Base-by-base conservation (phyloP, 1,140 invertebrate species). In the Ctenoplectra terminalis region DNA sequence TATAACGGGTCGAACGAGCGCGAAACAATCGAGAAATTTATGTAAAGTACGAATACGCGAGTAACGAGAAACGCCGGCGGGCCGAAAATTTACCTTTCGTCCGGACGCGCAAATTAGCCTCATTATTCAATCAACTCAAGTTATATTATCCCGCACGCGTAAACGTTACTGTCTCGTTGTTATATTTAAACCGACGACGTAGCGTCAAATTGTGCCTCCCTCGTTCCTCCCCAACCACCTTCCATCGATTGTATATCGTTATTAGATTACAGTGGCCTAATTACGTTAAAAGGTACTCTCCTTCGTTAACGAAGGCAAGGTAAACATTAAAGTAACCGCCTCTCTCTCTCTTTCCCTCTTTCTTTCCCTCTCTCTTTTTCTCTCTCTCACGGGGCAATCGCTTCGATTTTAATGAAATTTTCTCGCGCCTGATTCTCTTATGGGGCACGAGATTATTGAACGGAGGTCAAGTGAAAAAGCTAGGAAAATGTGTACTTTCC, bases 71-170 rank as follows among this genome's bases (percentile, higher is more conserved):
- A 11, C 37, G 37, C 37, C 26, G 63, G 20, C 23, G 1, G 8
- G 9, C 34, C n/a, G 58, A 40, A 69, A 76, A 76, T 76, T 76
- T 67, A 76, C 72, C 58, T 74, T 74, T 74, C 56, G 60, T 61
- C 23, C 61, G 26, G 17, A 26, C 60, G 60, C 63, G 23, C 43
- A 61, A 71, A 71, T 71, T 71, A 79, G 31, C n/a, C 43, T 71
- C 54, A 29, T 79, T 71, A 71, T 79, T 79, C 67, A 50, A 79
- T 79, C 52, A 29, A 50, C 54, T 71, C 46, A 20, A 60, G 54
- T 37, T 71, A 71, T 61, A 50, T 71, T 71, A 71, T n/a, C 43
- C n/a, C 17, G 52, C 4, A 37, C 54, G 15, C 40, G 31, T 71
- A 71, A 71, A 71, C 67, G 43, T 71, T 61, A 60, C 54, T n/a